Evolutionary conservation across 2,113 vertebrate species (phyloP).

Genomic region (Macrotus californicus): DNA sequence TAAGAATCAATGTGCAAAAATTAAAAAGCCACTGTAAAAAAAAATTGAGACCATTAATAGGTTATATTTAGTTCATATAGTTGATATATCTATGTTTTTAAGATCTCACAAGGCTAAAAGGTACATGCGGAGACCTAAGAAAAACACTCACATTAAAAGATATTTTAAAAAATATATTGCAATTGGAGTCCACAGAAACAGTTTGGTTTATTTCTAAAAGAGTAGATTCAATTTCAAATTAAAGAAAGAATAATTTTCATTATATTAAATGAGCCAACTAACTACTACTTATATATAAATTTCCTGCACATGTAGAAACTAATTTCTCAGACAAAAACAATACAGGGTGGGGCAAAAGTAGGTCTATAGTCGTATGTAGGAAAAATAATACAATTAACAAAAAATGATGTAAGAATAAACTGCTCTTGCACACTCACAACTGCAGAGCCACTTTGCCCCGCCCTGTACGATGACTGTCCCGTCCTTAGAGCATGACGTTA

Average conservation of each 20-base stretch:
- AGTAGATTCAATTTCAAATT: neutral
- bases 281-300: neutral
- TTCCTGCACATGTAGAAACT: neutral
- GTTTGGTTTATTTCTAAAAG: constrained; percentile 53
- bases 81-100: constrained; percentile 67
- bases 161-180: constrained; percentile 60
- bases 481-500: neutral
- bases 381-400: neutral
- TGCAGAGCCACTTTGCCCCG: neutral
- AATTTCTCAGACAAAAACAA: neutral
- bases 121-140: constrained; percentile 74
- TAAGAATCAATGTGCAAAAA: constrained; percentile 82
- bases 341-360: neutral
- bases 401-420: neutral
- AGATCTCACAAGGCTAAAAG: constrained; percentile 74
- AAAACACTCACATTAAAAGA: constrained; percentile 73
- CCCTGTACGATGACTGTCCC: neutral
- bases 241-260: neutral
- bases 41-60: constrained; percentile 72
- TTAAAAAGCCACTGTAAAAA: constrained; percentile 77
- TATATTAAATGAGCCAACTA: neutral
- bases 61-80: constrained; percentile 70
- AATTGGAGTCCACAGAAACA: constrained; percentile 77
- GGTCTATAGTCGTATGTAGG: neutral
- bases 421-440: fast-evolving